Conservation (phyloP, 2,888 invertebrate species). For the Ectropis crepuscularia region DNA sequence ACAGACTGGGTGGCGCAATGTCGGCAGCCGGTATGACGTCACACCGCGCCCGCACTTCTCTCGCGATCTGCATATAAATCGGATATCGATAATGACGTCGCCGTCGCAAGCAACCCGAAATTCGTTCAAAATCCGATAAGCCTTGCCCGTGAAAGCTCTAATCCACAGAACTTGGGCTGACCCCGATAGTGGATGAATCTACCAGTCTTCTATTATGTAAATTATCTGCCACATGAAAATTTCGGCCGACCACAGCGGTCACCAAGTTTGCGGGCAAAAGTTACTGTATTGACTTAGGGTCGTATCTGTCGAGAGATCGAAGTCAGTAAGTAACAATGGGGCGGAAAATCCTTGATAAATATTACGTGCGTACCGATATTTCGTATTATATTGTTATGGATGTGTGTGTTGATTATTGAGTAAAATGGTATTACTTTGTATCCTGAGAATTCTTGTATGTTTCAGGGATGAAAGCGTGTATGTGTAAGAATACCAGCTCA, state of each 20-base stretch:
- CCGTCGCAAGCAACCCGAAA: slow-evolving; percentile 80
- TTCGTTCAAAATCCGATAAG: slow-evolving; percentile 83
- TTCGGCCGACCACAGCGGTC: slow-evolving; percentile 73
- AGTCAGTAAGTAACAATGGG: slow-evolving; percentile 57
- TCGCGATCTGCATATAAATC: slow-evolving; percentile 84
- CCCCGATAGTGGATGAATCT: slow-evolving; percentile 81
- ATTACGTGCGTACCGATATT: slow-evolving; percentile 28
- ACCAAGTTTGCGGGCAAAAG: slow-evolving; percentile 75
- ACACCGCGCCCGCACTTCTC: slow-evolving; percentile 64
- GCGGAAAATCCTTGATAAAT: slow-evolving; percentile 53
- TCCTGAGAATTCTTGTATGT: background rate
- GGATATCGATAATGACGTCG: slow-evolving; percentile 83
- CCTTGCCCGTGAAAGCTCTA: slow-evolving; percentile 78
- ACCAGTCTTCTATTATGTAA: slow-evolving; percentile 82
- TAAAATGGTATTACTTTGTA: slow-evolving; percentile 51
- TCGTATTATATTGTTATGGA: slow-evolving; percentile 34
- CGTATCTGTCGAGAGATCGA: slow-evolving; percentile 67
- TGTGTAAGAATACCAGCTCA: slow-evolving; percentile 65
- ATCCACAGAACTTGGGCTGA: slow-evolving; percentile 82
- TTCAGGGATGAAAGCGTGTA: slow-evolving; percentile 58
- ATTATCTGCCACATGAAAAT: slow-evolving; percentile 81
- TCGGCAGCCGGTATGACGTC: slow-evolving; percentile 55
- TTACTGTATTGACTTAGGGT: slow-evolving; percentile 75
- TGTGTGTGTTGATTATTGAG: slow-evolving; percentile 42
- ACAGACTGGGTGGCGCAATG: slow-evolving; percentile 45